Conservation (phyloP, 2,113 vertebrate species). For the Myrmophylax atrothorax region DNA sequence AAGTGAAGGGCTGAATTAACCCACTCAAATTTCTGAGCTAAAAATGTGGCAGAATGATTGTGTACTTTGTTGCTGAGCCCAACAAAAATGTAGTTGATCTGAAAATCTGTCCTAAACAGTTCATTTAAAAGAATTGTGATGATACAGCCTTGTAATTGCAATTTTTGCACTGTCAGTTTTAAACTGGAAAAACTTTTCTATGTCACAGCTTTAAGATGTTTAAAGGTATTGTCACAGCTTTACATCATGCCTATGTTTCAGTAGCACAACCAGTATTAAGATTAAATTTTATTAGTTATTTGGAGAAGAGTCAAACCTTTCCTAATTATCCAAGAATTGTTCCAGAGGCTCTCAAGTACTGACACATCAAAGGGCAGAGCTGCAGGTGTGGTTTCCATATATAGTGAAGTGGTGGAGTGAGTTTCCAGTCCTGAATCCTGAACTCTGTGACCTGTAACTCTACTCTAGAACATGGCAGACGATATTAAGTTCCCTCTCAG, state of each 20-base stretch:
- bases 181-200: not conserved
- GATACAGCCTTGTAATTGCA: not conserved
- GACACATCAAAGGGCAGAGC: not conserved
- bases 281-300: not conserved
- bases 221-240: not conserved
- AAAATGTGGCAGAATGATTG: fast-evolving
- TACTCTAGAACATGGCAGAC: not conserved
- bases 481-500: not conserved
- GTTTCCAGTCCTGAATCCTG: not conserved
- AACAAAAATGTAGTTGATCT: not conserved
- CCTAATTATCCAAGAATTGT: not conserved
- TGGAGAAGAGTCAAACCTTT: not conserved
- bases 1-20: not conserved
- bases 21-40: not conserved
- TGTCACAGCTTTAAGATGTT: too few relatives aligned
- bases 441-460: not conserved
- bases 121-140: not conserved
- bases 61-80: not conserved
- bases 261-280: not conserved
- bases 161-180: not conserved
- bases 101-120: not conserved
- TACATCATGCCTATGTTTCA: fast-evolving
- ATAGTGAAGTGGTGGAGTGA: not conserved
- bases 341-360: not conserved
- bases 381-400: not conserved